These are phyloP conservation scores for Malurus cyaneus DNA, from an alignment of 2,113 vertebrate genomes.

Conservation along the genomic window DNA sequence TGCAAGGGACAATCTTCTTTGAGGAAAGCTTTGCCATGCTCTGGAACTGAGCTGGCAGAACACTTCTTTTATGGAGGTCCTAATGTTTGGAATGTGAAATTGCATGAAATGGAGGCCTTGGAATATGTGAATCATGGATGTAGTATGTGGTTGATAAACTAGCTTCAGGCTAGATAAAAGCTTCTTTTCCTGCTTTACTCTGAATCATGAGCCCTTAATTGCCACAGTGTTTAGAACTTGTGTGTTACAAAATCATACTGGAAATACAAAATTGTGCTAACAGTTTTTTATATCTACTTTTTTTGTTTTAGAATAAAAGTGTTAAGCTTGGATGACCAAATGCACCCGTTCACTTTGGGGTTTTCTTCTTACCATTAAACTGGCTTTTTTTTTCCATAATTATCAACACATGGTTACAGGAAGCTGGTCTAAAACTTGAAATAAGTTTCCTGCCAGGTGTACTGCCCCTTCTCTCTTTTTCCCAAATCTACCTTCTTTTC, in stretches of 20 bases:
- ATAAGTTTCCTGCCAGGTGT: not conserved
- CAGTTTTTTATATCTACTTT: not conserved
- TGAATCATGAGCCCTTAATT: not conserved
- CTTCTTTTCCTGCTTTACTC: not conserved
- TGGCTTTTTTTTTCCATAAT: not conserved
- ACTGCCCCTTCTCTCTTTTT: not conserved
- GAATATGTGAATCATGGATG: not conserved
- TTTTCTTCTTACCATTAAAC: not conserved
- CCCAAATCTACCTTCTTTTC: not conserved
- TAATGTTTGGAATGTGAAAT: not conserved
- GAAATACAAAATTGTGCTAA: not conserved
- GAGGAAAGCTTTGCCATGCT: not conserved
- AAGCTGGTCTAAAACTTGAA: not conserved
- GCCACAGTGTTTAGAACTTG: not conserved
- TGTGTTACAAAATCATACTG: not conserved
- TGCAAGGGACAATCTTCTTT: not conserved
- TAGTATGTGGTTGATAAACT: not conserved
- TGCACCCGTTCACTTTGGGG: not conserved
- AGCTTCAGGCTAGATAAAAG: not conserved
- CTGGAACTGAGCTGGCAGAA: not conserved
- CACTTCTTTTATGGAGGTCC: not conserved
- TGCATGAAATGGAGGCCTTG: not conserved
- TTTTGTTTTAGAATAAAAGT: not conserved
- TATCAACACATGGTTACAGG: not conserved
- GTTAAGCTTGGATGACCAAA: not conserved